A percentile compares a stretch with the other conserved stretches of the same genome.
phyloP scores from a whole-genome alignment of 2,797 vertebrate genomes.

The Rhodeus uyekii region DNA sequence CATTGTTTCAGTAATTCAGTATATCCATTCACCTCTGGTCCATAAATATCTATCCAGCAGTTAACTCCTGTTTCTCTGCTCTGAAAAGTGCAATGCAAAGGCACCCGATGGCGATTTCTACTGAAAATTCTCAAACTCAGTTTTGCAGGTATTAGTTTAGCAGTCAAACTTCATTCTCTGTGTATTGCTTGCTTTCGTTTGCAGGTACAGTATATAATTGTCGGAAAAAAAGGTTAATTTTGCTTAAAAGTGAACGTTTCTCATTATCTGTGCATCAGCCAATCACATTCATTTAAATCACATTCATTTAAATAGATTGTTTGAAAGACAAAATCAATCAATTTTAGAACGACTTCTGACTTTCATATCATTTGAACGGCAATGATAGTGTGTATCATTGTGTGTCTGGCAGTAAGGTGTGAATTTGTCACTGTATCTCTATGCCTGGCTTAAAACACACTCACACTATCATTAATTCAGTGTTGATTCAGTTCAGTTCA shows the following conservation, averaged over 20 bases:
- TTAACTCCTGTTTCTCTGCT: neutral
- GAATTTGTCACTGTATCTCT: constrained; percentile 44
- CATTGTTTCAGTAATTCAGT: neutral
- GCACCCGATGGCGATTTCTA: neutral
- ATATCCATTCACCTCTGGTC: neutral
- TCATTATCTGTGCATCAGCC: neutral
- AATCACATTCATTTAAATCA: neutral
- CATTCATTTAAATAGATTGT: neutral
- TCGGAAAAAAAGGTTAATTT: neutral
- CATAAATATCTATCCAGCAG: neutral
- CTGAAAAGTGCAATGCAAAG: neutral
- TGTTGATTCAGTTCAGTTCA: neutral
- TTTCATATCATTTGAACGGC: too few species aligned
- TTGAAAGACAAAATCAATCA: too few species aligned
- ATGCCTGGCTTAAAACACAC: constrained; percentile 52
- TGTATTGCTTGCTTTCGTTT: neutral
- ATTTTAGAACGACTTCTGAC: too few species aligned
- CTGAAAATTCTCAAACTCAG: neutral
- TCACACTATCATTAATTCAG: constrained; percentile 62
- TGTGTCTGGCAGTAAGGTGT: constrained; percentile 41
- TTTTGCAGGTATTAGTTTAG: neutral
- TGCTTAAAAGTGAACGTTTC: neutral
- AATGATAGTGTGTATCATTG: constrained; percentile 13
- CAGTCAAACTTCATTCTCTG: neutral
- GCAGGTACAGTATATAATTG: neutral